Percentiles rank a stretch among this genome's conserved stretches.
Evolutionary conservation across 2,113 vertebrate species (phyloP).

Genomic region (Chascanopsetta lugubris): DNA sequence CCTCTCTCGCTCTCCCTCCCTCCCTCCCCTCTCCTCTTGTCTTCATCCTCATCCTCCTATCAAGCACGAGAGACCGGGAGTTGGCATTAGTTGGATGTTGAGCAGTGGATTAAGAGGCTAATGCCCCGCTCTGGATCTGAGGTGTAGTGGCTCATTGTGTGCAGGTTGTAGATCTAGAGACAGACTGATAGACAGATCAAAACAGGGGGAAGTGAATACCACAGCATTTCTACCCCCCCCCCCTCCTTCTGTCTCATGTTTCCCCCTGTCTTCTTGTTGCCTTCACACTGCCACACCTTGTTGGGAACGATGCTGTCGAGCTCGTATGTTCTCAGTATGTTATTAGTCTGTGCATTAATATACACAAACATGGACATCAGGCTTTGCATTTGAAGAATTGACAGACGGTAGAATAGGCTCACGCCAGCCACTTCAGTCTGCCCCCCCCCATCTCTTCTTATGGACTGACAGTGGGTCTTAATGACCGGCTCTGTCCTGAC

Average conservation of each 20-base stretch:
- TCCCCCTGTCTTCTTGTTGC: conserved; percentile 43
- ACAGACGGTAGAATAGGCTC: conserved; percentile 47
- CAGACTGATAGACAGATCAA: conserved; percentile 72
- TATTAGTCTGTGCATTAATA: conserved; percentile 8
- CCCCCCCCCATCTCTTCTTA: conserved; percentile 23
- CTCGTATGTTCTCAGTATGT: conserved; percentile 22
- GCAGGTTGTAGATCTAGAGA: conserved; percentile 61
- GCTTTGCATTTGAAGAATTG: conserved; percentile 38
- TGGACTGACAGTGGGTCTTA: conserved; percentile 61
- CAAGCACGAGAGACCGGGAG: conserved; percentile 32
- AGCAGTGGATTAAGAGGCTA: conserved; percentile 46
- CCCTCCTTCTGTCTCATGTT: conserved; percentile 41
- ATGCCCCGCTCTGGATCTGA: conserved; percentile 47
- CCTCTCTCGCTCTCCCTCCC: no score
- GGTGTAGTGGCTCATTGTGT: conserved; percentile 25
- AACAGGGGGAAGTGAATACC: conserved; percentile 11
- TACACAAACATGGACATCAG: conserved; percentile 35
- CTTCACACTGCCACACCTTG: conserved; percentile 58
- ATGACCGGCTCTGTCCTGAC: conserved; percentile 48
- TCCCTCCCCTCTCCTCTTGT: conserved; percentile 12
- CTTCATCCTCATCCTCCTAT: conserved; percentile 46
- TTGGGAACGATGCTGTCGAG: conserved; percentile 44
- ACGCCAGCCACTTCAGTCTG: conserved; percentile 51
- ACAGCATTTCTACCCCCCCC: conserved; percentile 47
- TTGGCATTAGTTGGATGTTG: conserved; percentile 44